Conservation (phyloP, 2,888 invertebrate species). For the Parnassius glacialis region DNA sequence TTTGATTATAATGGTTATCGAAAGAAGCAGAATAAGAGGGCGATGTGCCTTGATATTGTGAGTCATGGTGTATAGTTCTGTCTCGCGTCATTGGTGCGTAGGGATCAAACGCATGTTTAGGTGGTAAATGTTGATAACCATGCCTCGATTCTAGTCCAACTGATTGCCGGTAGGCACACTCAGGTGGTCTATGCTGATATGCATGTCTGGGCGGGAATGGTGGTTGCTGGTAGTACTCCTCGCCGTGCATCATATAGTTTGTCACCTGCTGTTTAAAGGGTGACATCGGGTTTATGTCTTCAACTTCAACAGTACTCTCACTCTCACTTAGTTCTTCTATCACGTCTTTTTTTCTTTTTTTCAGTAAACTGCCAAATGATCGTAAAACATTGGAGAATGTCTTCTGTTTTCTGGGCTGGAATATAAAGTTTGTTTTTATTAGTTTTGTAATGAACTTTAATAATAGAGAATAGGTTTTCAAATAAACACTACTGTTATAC, state of each 20-base stretch:
- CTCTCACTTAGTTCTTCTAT: conserved; percentile 60
- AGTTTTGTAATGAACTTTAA: neutral
- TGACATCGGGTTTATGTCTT: conserved; percentile 38
- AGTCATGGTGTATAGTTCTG: conserved; percentile 11
- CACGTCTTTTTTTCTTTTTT: conserved; percentile 55
- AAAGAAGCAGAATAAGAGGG: conserved; percentile 27
- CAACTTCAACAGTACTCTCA: conserved; percentile 45
- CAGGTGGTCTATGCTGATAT: conserved; percentile 32
- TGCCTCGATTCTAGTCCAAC: conserved; percentile 26
- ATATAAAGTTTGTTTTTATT: conserved; percentile 28
- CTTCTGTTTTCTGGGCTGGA: conserved; percentile 47
- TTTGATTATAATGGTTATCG: conserved; percentile 35
- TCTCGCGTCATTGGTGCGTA: conserved; percentile 5
- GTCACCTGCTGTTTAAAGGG: conserved; percentile 57
- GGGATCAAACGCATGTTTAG: neutral
- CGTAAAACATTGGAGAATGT: conserved; percentile 52
- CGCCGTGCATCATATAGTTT: conserved; percentile 58
- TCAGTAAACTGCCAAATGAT: conserved; percentile 50
- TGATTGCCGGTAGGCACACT: conserved; percentile 9
- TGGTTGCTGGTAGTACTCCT: conserved; percentile 52
- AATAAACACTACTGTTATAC: conserved; percentile 32
- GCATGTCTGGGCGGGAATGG: conserved; percentile 36
- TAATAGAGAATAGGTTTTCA: neutral
- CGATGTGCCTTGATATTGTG: conserved; percentile 21
- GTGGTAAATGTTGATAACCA: conserved; percentile 17